Evolutionary conservation across 1,140 invertebrate genomes (phyloP), one percentile per base, ranked within the genome.

Genomic region (Panulirus ornatus): DNA sequence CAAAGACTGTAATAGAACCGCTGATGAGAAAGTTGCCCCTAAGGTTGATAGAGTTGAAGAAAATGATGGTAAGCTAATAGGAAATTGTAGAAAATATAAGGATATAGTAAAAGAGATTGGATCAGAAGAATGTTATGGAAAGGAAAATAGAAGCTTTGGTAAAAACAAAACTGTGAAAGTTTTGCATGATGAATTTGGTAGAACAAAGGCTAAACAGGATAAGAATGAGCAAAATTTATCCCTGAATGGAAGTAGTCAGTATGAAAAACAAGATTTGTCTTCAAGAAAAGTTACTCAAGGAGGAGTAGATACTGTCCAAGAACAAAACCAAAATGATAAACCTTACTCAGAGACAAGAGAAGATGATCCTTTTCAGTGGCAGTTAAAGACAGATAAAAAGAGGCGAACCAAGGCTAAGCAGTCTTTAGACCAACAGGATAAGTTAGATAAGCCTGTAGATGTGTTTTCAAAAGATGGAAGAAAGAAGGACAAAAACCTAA

Each of bases 331-430:
- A 30, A 22, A 27, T 30, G 30, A 6, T 66, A 27, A 30, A 8
- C 58, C 5, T 66, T 30, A 27, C 22, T 22, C 58, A 66, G 11
- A 30, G 9, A 22, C 11, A 8, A 27, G n/a, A 66, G 11, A 1
- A 30, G 22, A n/a, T 27, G 58, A 66, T 66, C 58, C 58, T 66
- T 66, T 66, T 30, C 58, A 66, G 58, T 66, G 58, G 58, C 58
- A 66, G 58, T n/a, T 66, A 5, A 66, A 66, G 58, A 27, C n/a
- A 3, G 58, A 66, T 5, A 66, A 27, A 30, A 66, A 66, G n/a
- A 66, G 30, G 11, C 58, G 6, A 30, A 66, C 58, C 6, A 66
- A 66, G n/a, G 30, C 5, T 66, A 66, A 66, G 30, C 8, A 66
- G n/a, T 66, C n/a, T 3, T 6, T 1, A 9, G n/a, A 66, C 9